Evolutionary conservation across 1,140 invertebrate genomes (phyloP).

Genomic region (Agrilus planipennis): DNA sequence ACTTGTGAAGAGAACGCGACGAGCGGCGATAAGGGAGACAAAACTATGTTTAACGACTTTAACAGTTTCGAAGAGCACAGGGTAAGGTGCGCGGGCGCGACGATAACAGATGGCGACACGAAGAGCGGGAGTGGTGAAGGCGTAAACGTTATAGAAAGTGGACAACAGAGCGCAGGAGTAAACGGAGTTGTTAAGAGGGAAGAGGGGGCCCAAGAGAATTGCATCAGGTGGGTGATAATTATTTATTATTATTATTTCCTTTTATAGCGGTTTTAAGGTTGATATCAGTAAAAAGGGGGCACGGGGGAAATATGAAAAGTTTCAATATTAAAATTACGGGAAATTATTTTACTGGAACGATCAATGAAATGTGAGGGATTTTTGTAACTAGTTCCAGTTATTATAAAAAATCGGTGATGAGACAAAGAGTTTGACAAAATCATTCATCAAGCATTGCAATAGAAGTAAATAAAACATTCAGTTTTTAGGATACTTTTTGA

Average conservation of each 20-base stretch:
- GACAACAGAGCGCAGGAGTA: conserved; percentile 13
- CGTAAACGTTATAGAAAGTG: not conserved
- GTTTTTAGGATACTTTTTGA: too few relatives aligned
- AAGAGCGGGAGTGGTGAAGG: conserved; percentile 1
- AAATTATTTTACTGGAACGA: too few relatives aligned
- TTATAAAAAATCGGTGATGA: too few relatives aligned
- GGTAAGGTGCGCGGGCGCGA: too few relatives aligned
- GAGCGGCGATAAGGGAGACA: conserved; percentile 10
- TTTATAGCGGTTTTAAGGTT: not conserved
- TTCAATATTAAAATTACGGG: too few relatives aligned
- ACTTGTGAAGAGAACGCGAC: conserved; percentile 8
- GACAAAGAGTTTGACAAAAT: too few relatives aligned
- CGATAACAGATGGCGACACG: conserved; percentile 4
- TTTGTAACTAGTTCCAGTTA: too few relatives aligned
- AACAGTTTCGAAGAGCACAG: conserved; percentile 25
- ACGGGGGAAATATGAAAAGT: too few relatives aligned
- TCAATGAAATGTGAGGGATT: too few relatives aligned
- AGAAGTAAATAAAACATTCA: too few relatives aligned
- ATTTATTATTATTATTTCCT: not conserved
- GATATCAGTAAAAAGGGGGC: too few relatives aligned
- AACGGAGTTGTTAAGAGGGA: conserved; percentile 9
- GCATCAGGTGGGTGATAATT: conserved; percentile 11
- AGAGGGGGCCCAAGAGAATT: conserved; percentile 7
- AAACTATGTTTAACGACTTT: conserved; percentile 15
- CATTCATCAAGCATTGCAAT: too few relatives aligned